Evolutionary conservation across 2,797 vertebrate species (phyloP).

Genomic region (Melanotaenia pygmaea): DNA sequence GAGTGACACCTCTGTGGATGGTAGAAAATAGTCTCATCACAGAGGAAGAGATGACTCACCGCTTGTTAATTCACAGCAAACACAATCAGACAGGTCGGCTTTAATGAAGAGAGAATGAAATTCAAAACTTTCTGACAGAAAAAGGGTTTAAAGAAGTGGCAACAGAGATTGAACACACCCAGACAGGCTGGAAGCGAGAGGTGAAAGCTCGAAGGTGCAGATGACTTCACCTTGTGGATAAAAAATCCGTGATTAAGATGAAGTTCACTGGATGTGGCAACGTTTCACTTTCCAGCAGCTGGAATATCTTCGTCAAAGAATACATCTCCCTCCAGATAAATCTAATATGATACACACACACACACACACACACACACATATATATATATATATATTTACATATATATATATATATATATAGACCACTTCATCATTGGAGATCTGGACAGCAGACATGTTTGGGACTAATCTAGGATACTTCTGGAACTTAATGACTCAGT

Average conservation of each 20-base stretch:
- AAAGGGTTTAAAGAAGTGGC: background rate
- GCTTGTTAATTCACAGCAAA: slow-evolving; percentile 16
- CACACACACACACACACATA: too few relatives aligned
- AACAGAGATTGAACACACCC: background rate
- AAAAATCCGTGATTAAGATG: background rate
- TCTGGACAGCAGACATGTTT: too few relatives aligned
- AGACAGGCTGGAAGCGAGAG: background rate
- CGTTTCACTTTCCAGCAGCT: background rate
- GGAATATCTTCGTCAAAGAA: background rate
- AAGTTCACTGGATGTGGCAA: background rate
- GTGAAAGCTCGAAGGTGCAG: background rate
- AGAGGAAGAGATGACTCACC: slow-evolving; percentile 15
- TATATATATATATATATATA: too few relatives aligned
- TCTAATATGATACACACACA: too few relatives aligned
- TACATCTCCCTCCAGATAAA: too few relatives aligned
- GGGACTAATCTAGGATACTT: too few relatives aligned
- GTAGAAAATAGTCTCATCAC: slow-evolving; percentile 9
- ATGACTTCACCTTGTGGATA: background rate
- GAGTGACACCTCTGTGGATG: slow-evolving; percentile 7
- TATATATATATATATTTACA: too few relatives aligned
- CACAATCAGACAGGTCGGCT: background rate
- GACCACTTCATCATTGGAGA: too few relatives aligned
- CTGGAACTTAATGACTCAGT: too few relatives aligned
- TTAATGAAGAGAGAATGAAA: background rate
- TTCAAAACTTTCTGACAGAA: background rate